Base-by-base conservation (phyloP, 2,888 invertebrate species). In the Sisyra terminalis region DNA sequence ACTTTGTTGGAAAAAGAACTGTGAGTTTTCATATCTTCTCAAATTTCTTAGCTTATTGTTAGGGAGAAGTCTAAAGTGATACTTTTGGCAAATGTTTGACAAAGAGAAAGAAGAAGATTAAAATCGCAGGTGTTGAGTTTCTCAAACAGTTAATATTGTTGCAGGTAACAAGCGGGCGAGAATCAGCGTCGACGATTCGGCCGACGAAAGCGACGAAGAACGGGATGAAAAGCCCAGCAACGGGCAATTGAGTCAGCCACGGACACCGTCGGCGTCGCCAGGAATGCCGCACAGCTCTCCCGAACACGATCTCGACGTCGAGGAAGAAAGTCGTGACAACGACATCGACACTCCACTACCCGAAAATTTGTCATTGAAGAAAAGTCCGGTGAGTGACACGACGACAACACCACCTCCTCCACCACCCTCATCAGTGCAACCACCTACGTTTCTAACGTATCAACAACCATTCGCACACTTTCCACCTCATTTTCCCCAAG, bases 291-390 rank as follows among this genome's bases (percentile, higher is more conserved):
- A 46, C 5, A 55, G 54, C 24, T 51, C 57, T 42, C 58, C 66
- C 0, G 59, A 66, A 0, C 57, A 63, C 31, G 69, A 70, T 56
- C 67, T 72, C 1, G 72, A 73, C 51, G 72, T 72, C 40, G 59
- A 57, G 35, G 72, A 73, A 55, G 58, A 67, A 13, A 69, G 66
- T 39, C 43, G 51, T 10, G 47, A 45, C 55, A 60, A 46, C 60
- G 64, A 2, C 50, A 66, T 69, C 30, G 71, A 72, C 0, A 45
- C 46, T 1, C 70, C 77, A 1, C 76, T 76, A 0, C 87, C 87
- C 0, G 87, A 87, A 58, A 87, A 87, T 60, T 67, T 87, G 0
- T 85, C 85, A 24, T 68, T 87, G 52, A 83, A 86, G 54, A 85
- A 78, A 52, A 64, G 65, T 8, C 50, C 58, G 8, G 65, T 68